These are phyloP conservation scores for Rhinolophus ferrumequinum DNA, from an alignment of 2,113 vertebrate species.

Conservation along the genomic window DNA sequence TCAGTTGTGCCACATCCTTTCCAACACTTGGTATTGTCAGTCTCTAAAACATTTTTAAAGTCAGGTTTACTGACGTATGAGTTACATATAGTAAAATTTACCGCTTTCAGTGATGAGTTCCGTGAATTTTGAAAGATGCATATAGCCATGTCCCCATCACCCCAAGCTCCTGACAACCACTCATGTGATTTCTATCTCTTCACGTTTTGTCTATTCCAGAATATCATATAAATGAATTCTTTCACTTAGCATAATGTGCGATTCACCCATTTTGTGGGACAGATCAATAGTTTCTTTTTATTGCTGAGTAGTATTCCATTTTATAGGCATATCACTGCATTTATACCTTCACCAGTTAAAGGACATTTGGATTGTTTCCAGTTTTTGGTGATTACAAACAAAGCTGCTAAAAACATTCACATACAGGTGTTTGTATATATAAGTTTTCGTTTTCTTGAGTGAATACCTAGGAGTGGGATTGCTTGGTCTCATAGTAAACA, in stretches of 20 bases:
- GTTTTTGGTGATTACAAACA: background rate
- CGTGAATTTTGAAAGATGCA: background rate
- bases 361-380: background rate
- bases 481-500: background rate
- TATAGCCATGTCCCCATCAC: background rate
- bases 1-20: background rate
- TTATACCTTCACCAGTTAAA: background rate
- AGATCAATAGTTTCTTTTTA: background rate
- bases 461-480: background rate
- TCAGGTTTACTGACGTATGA: background rate
- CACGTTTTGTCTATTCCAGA: background rate
- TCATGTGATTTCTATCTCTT: background rate
- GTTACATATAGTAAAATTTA: background rate
- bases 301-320: background rate
- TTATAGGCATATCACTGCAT: background rate
- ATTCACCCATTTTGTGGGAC: background rate
- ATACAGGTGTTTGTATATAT: background rate
- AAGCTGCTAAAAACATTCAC: background rate
- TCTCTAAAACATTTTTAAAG: background rate
- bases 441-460: slow-evolving; percentile 30
- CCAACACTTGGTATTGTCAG: background rate
- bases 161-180: background rate
- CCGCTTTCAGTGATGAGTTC: background rate
- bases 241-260: background rate
- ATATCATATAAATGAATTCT: background rate